A percentile compares a stretch with the other conserved stretches of the same genome.
Conservation (phyloP, 2,888 invertebrate species). For the Eupithecia subumbrata region DNA sequence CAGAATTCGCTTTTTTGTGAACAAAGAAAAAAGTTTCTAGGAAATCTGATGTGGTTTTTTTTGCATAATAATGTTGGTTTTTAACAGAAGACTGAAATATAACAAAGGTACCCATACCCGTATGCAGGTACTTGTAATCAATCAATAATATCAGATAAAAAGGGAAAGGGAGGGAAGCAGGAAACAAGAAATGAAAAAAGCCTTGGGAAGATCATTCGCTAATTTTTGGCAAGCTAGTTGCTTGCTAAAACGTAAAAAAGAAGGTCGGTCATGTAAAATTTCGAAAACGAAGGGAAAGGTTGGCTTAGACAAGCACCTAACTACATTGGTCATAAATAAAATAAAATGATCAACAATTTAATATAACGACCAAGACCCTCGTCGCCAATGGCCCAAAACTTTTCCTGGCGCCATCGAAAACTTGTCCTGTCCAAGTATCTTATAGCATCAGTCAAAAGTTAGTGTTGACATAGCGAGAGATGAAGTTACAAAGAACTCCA, state of each 20-base stretch:
- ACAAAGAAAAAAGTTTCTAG: background rate
- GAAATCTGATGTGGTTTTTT: background rate
- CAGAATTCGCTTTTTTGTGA: background rate
- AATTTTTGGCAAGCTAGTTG: background rate
- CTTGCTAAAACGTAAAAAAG: no score
- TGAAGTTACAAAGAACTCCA: background rate
- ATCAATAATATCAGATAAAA: background rate
- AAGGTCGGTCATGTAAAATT: background rate
- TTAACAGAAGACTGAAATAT: background rate
- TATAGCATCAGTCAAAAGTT: background rate
- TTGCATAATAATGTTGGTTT: background rate
- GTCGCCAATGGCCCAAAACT: background rate
- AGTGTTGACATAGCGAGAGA: background rate
- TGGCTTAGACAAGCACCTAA: background rate
- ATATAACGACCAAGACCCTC: background rate
- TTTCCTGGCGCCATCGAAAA: background rate
- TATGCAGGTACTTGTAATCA: background rate
- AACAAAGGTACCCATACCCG: background rate
- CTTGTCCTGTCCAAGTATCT: slow-evolving; percentile 2
- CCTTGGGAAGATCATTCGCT: background rate
- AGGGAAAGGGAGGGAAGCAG: background rate
- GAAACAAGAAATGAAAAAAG: background rate
- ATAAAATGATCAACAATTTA: background rate
- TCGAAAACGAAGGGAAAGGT: background rate
- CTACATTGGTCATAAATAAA: background rate